A percentile compares a stretch with the other conserved stretches of the same genome.
Conservation (phyloP, 2,797 vertebrate species). For the Gobio occitaniae region DNA sequence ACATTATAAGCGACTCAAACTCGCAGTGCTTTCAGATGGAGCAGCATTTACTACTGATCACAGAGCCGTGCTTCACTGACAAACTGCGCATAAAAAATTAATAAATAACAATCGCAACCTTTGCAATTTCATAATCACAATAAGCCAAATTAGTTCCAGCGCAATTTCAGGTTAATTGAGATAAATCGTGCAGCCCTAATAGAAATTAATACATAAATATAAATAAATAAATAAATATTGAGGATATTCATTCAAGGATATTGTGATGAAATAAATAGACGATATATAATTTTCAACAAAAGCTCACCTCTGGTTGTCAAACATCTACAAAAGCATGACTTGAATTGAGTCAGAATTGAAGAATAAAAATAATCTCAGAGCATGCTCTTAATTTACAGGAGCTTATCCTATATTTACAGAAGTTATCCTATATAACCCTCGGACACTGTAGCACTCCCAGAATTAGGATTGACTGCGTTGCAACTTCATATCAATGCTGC, state of each 20-base stretch:
- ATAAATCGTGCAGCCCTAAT: too few relatives aligned
- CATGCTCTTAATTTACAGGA: constrained; percentile 46
- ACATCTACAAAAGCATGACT: neutral
- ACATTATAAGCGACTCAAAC: too few relatives aligned
- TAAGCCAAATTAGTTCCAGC: too few relatives aligned
- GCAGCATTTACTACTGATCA: too few relatives aligned
- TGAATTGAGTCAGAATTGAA: neutral
- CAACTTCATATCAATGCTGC: constrained; percentile 42
- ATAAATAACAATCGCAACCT: too few relatives aligned
- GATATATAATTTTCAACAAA: neutral
- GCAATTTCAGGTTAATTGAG: too few relatives aligned
- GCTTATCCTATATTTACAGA: neutral
- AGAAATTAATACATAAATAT: neutral
- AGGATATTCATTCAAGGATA: neutral
- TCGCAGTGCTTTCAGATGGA: too few relatives aligned
- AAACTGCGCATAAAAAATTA: too few relatives aligned
- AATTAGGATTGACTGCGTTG: constrained; percentile 44
- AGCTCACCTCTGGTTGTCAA: neutral
- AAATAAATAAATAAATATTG: neutral
- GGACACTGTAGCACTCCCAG: constrained; percentile 12
- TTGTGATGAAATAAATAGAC: neutral
- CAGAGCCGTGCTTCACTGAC: too few relatives aligned
- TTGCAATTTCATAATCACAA: too few relatives aligned
- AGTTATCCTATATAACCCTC: constrained; percentile 19
- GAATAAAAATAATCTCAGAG: constrained; percentile 4